Conservation (phyloP, 1,140 invertebrate species). For the Propsilocerus akamusi region DNA sequence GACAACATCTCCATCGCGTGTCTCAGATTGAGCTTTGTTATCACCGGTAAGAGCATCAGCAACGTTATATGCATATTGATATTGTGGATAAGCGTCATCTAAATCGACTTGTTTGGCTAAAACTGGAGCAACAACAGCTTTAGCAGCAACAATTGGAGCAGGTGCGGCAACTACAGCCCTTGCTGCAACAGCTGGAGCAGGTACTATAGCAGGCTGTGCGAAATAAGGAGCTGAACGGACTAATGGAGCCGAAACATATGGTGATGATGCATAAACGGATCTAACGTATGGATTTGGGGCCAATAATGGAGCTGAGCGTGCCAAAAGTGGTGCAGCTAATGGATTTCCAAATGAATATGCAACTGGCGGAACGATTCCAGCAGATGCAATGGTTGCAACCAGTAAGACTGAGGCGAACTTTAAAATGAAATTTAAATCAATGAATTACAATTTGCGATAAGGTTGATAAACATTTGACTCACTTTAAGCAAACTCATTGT, state of each 20-base stretch:
- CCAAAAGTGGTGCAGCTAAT: background rate
- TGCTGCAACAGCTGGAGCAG: background rate
- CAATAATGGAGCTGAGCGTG: background rate
- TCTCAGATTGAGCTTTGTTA: constrained; percentile 33
- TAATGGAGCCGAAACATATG: background rate
- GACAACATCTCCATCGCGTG: constrained; percentile 32
- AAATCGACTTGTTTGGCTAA: background rate
- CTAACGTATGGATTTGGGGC: background rate
- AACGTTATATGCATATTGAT: constrained; percentile 32
- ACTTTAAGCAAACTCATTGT: constrained; percentile 25
- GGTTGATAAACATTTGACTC: constrained; percentile 10
- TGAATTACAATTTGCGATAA: background rate
- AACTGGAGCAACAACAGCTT: background rate
- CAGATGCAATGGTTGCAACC: background rate
- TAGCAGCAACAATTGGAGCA: background rate
- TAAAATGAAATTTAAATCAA: constrained; percentile 4
- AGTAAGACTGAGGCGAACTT: constrained; percentile 5
- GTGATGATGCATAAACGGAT: background rate
- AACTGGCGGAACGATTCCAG: background rate
- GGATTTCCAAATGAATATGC: background rate
- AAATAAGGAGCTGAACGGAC: too few species aligned
- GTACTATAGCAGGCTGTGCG: background rate
- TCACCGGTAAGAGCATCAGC: constrained; percentile 34
- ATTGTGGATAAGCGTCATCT: constrained; percentile 31
- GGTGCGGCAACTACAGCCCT: background rate